Conservation (phyloP, 1,140 invertebrate genomes). For the Aradophagus sp. region DNA sequence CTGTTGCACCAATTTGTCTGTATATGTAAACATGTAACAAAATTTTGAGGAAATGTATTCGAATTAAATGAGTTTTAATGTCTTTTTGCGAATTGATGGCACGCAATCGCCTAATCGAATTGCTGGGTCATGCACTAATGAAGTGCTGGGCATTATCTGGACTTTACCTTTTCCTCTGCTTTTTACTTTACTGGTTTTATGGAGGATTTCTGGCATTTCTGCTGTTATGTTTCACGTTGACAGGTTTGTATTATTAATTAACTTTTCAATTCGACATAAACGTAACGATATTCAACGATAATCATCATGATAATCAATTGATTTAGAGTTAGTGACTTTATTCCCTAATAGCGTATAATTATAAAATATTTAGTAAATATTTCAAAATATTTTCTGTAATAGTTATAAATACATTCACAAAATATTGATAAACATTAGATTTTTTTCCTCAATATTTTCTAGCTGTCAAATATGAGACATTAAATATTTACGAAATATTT, state of each 20-base stretch:
- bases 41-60: not conserved
- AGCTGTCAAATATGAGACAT: too few species aligned
- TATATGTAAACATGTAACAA: not conserved
- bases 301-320: too few species aligned
- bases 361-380: too few species aligned
- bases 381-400: too few species aligned
- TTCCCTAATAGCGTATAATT: too few species aligned
- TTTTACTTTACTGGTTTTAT: conserved; percentile 88
- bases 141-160: conserved; percentile 77
- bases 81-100: conserved; percentile 62
- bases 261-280: too few species aligned
- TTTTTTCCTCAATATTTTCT: too few species aligned
- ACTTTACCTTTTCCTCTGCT: conserved; percentile 79
- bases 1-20: too few species aligned
- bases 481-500: too few species aligned
- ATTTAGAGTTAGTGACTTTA: too few species aligned
- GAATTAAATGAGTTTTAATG: conserved; percentile 50
- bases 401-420: not conserved
- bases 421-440: not conserved
- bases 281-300: too few species aligned
- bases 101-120: conserved; percentile 60
- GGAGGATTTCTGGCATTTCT: conserved; percentile 83
- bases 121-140: conserved; percentile 66
- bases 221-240: conserved; percentile 80
- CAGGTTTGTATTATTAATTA: conserved; percentile 75